These are phyloP conservation scores for Drosophila auraria DNA, from an alignment of 1,140 invertebrate species.

Conservation along the genomic window DNA sequence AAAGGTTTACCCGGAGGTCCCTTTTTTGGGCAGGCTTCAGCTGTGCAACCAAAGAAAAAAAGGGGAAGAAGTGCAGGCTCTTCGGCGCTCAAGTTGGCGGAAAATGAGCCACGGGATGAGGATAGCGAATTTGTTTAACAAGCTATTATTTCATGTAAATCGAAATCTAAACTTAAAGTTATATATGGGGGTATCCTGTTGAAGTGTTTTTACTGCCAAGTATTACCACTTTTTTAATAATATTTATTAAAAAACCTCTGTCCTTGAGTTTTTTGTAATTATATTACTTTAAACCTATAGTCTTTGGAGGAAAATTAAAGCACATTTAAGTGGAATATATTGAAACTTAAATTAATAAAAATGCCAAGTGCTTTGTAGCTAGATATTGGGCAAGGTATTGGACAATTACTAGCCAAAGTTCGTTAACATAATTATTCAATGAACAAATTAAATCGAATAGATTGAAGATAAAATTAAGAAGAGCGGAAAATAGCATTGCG, in stretches of 20 bases:
- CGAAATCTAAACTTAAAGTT: background rate
- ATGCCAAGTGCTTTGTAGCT: background rate
- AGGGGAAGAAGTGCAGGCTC: conserved; percentile 4
- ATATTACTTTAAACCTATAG: background rate
- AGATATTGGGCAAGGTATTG: background rate
- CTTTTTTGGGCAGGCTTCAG: conserved; percentile 24
- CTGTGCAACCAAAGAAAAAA: background rate
- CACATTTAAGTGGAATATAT: background rate
- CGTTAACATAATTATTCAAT: background rate
- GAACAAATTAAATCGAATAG: background rate
- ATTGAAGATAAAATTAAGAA: background rate
- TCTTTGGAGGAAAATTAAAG: background rate
- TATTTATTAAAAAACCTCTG: no score
- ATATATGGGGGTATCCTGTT: background rate
- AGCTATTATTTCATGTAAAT: conserved; percentile 14
- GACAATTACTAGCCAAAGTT: background rate
- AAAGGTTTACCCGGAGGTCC: conserved; percentile 15
- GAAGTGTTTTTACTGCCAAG: no score
- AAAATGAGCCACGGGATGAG: conserved; percentile 11
- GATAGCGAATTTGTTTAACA: conserved; percentile 20
- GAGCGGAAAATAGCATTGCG: rapidly evolving
- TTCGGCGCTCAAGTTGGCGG: conserved; percentile 4
- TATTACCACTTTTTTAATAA: no score
- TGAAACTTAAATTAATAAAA: background rate
- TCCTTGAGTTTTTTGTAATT: background rate